Conservation (phyloP, 2,797 vertebrate genomes). For the Chrosomus eos region DNA sequence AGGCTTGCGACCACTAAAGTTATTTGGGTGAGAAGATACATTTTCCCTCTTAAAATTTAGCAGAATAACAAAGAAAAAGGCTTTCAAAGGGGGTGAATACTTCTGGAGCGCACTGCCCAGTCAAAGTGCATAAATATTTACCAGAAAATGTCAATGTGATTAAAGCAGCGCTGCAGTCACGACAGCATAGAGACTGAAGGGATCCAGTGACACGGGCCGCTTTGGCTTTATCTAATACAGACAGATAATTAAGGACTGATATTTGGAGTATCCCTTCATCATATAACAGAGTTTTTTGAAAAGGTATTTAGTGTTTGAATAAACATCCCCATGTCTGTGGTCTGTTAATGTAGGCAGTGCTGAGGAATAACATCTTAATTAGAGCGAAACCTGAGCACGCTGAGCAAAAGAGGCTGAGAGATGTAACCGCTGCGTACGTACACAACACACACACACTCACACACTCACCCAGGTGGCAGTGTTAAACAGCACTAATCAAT, state of each 20-base stretch:
- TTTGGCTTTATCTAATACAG: neutral
- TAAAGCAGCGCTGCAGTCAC: neutral
- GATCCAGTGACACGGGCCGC: neutral
- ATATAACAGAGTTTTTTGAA: neutral
- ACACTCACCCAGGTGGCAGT: neutral
- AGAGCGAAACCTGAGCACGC: neutral
- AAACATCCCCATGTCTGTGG: conserved; percentile 13
- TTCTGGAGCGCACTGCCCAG: neutral
- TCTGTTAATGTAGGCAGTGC: neutral
- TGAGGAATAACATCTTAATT: conserved; percentile 41
- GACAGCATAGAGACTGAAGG: neutral
- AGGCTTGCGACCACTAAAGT: neutral
- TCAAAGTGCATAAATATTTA: neutral
- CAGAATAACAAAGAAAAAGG: neutral
- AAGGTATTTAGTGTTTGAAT: neutral
- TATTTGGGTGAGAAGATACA: neutral
- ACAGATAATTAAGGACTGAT: conserved; percentile 19
- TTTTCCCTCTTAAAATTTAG: neutral
- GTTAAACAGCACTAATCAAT: conserved; percentile 25
- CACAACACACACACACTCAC: neutral
- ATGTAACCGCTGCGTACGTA: neutral
- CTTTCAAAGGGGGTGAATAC: neutral
- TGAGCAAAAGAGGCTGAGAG: conserved; percentile 12
- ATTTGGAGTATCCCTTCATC: conserved; percentile 17
- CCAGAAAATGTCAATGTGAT: conserved; percentile 18